Evolutionary conservation across 2,797 vertebrate species (phyloP).

Genomic region (Varecia variegata): DNA sequence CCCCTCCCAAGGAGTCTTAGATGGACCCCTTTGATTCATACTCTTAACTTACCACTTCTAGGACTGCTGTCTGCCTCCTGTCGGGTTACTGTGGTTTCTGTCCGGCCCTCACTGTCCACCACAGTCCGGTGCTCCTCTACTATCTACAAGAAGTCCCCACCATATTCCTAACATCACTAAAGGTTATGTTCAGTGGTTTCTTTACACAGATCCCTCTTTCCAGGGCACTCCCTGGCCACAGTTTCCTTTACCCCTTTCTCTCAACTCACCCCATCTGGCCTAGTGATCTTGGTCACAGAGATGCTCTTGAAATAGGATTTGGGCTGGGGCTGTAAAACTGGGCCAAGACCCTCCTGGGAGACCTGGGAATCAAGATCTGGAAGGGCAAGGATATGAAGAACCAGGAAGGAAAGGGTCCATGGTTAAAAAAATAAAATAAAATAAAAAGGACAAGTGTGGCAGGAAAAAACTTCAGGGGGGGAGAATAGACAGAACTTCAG

Average conservation of each 20-base stretch:
- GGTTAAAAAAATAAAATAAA: not conserved
- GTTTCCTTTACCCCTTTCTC: not conserved
- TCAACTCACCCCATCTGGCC: slow-evolving; percentile 90
- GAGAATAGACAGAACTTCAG: fast-evolving
- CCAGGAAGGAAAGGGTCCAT: not conserved
- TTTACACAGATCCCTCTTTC: not conserved
- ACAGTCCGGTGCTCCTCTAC: slow-evolving; percentile 92
- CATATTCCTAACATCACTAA: not conserved
- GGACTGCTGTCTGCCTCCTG: slow-evolving; percentile 62
- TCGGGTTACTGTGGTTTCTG: slow-evolving; percentile 89
- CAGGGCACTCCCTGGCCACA: not conserved
- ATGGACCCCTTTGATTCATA: not conserved
- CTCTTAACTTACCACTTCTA: slow-evolving; percentile 77
- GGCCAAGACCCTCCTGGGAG: slow-evolving; percentile 89
- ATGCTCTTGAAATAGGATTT: slow-evolving; percentile 89
- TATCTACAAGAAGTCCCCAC: slow-evolving; percentile 77
- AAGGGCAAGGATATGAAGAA: not conserved
- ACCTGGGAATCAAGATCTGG: slow-evolving; percentile 93
- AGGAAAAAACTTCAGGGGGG: not conserved
- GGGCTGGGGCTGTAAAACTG: slow-evolving; percentile 86
- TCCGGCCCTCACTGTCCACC: slow-evolving; percentile 88
- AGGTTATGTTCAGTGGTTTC: not conserved
- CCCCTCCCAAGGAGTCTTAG: not conserved
- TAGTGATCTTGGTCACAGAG: slow-evolving; percentile 91
- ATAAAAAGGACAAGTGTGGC: not conserved